Conservation (phyloP, 2,888 invertebrate genomes). For the Drepanosiphum platanoidis region DNA sequence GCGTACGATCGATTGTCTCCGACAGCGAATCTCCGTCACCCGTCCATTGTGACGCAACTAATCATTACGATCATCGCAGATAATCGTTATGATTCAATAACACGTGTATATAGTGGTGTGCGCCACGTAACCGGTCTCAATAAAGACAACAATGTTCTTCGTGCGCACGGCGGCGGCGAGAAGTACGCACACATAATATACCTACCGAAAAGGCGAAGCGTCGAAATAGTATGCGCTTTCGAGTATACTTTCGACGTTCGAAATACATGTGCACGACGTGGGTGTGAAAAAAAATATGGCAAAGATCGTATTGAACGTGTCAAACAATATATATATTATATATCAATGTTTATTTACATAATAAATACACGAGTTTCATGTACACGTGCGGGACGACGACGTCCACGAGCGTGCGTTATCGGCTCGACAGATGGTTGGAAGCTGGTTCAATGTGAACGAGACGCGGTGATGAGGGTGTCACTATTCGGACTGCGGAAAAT, state of each 20-base stretch:
- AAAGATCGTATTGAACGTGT: neutral
- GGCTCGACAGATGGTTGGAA: neutral
- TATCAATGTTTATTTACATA: conserved; percentile 33
- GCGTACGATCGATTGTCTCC: neutral
- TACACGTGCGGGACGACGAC: neutral
- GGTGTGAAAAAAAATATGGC: neutral
- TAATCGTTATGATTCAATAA: neutral
- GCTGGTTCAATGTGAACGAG: neutral
- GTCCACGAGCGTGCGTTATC: neutral
- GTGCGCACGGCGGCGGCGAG: too few relatives aligned
- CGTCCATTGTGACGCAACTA: neutral
- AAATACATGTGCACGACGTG: too few relatives aligned
- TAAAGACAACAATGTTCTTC: neutral
- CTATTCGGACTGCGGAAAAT: neutral
- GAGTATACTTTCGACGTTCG: too few relatives aligned
- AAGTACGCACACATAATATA: too few relatives aligned
- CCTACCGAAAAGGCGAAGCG: neutral
- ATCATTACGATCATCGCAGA: neutral
- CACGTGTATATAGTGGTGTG: neutral
- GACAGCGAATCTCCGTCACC: neutral
- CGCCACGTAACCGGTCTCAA: neutral
- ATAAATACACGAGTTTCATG: neutral
- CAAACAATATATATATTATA: neutral
- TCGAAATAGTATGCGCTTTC: too few relatives aligned
- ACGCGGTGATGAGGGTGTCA: neutral